Evolutionary conservation across 1,140 invertebrate genomes (phyloP).

Genomic region (Papilio helenus): DNA sequence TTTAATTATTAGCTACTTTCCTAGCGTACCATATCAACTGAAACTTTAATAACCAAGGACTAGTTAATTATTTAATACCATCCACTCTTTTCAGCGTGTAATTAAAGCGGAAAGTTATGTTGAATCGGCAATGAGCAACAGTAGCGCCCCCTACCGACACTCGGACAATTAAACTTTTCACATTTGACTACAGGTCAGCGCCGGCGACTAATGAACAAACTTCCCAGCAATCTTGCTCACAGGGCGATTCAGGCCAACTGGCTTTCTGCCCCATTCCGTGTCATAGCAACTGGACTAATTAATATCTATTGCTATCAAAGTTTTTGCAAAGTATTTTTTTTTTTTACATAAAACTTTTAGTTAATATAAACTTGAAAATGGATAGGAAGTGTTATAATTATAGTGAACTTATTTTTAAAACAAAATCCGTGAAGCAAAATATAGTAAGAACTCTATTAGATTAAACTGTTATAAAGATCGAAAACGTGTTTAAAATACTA

Average conservation of each 20-base stretch:
- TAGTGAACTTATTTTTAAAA: too few relatives aligned
- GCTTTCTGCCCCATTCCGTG: constrained; percentile 29
- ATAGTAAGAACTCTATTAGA: too few relatives aligned
- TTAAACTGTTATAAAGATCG: too few relatives aligned
- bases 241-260: constrained; percentile 37
- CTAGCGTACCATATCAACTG: not conserved
- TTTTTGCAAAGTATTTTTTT: not conserved
- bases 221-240: constrained; percentile 44
- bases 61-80: not conserved
- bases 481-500: too few relatives aligned
- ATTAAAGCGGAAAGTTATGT: not conserved
- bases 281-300: not conserved
- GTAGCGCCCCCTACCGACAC: not conserved
- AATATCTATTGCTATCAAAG: not conserved
- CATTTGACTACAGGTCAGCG: constrained; percentile 47
- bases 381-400: too few relatives aligned
- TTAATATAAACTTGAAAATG: not conserved
- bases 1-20: not conserved
- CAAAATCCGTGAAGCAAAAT: too few relatives aligned
- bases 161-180: constrained; percentile 50
- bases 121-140: constrained; percentile 17
- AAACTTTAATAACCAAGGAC: not conserved
- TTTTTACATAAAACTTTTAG: too few relatives aligned
- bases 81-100: constrained; percentile 2
- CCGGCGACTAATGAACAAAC: constrained; percentile 47